phyloP scores from a whole-genome alignment of 2,797 vertebrate genomes.

The Glossophaga mutica region DNA sequence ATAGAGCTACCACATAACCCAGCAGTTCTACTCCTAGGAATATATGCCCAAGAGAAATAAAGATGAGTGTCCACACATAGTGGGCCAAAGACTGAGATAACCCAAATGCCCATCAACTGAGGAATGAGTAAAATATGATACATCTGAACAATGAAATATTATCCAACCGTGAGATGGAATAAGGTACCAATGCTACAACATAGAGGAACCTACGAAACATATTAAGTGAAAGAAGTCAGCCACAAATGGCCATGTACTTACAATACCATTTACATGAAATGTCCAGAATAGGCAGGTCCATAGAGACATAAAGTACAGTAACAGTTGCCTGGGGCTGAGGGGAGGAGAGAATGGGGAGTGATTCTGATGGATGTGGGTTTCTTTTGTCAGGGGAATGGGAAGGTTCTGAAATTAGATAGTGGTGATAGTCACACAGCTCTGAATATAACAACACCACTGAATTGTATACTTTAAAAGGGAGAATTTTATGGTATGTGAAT shows the following conservation, averaged over 20 bases:
- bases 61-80: background rate
- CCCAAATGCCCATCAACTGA: background rate
- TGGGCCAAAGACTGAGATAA: background rate
- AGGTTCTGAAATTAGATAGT: background rate
- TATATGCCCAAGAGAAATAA: background rate
- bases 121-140: background rate
- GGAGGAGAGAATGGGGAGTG: background rate
- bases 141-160: background rate
- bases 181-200: background rate
- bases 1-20: background rate
- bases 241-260: background rate
- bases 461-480: background rate
- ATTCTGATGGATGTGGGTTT: background rate
- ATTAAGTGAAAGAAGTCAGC: background rate
- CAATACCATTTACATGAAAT: background rate
- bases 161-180: background rate
- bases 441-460: background rate
- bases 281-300: background rate
- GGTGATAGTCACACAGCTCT: background rate
- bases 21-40: background rate
- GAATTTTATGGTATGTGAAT: background rate
- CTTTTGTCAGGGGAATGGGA: background rate
- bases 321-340: background rate
- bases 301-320: background rate
- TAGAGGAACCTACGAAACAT: background rate